Evolutionary conservation across 1,140 invertebrate genomes (phyloP).

Genomic region (Lucilia cuprina): DNA sequence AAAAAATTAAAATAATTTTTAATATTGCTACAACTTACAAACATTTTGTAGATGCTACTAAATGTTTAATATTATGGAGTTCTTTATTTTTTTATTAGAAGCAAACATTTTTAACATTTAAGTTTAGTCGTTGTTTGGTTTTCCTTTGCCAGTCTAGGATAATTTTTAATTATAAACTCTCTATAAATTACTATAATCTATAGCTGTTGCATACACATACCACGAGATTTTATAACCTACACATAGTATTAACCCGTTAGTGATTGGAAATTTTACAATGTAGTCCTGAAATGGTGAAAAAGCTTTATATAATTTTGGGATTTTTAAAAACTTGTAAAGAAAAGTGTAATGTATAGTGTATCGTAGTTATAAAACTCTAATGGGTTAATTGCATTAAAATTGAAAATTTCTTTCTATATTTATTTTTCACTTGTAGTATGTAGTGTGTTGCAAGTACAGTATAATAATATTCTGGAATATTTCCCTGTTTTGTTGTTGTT

Average conservation of each 20-base stretch:
- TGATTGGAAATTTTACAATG: too few relatives aligned
- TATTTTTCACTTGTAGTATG: not conserved
- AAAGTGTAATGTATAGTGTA: too few relatives aligned
- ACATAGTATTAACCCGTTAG: not conserved
- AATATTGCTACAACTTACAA: not conserved
- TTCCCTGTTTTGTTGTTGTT: not conserved
- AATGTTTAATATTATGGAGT: too few relatives aligned
- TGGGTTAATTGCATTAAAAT: not conserved
- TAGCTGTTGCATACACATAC: not conserved
- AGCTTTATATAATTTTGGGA: too few relatives aligned
- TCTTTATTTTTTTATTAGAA: not conserved
- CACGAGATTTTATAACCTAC: not conserved
- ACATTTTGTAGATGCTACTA: not conserved
- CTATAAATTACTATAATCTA: slow-evolving; percentile 34
- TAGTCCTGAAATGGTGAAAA: not conserved
- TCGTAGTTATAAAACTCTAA: not conserved
- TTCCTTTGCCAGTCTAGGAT: not conserved
- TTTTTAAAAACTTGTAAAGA: too few relatives aligned
- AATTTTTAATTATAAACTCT: slow-evolving; percentile 32
- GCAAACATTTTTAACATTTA: slow-evolving; percentile 7
- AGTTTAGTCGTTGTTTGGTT: slow-evolving; percentile 11
- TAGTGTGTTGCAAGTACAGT: not conserved
- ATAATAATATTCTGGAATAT: not conserved
- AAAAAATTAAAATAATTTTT: not conserved
- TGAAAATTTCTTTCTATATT: not conserved